These are phyloP conservation scores for Acronicta aceris DNA, from an alignment of 2,888 invertebrate genomes.

Conservation along the genomic window DNA sequence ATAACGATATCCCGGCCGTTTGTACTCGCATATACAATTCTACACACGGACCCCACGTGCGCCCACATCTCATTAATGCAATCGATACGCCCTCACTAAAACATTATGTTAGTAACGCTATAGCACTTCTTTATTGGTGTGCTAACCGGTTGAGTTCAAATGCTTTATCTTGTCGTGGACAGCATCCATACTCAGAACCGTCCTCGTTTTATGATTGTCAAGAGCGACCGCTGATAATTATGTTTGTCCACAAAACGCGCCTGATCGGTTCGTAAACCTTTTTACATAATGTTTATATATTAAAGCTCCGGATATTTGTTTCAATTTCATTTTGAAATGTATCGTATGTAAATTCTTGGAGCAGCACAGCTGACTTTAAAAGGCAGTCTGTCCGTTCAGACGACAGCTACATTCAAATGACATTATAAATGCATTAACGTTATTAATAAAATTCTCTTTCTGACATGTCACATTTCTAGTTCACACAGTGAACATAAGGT, in stretches of 20 bases:
- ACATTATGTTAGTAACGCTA: slow-evolving; percentile 80
- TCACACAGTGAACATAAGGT: slow-evolving; percentile 10
- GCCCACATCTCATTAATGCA: slow-evolving; percentile 88
- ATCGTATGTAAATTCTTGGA: slow-evolving; percentile 30
- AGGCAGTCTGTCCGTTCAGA: slow-evolving; percentile 31
- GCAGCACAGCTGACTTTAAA: slow-evolving; percentile 37
- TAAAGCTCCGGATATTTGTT: slow-evolving; percentile 20
- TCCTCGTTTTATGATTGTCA: slow-evolving; percentile 55
- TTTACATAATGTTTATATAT: slow-evolving; percentile 24
- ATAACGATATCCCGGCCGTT: slow-evolving; percentile 76
- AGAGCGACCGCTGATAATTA: slow-evolving; percentile 50
- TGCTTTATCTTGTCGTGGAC: slow-evolving; percentile 60
- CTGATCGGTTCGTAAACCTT: slow-evolving; percentile 28
- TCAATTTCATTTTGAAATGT: slow-evolving; percentile 34
- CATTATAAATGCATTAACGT: slow-evolving; percentile 78
- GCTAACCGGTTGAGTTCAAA: slow-evolving; percentile 66
- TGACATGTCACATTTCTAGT: slow-evolving; percentile 7
- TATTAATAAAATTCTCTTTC: slow-evolving; percentile 30
- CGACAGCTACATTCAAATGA: slow-evolving; percentile 62
- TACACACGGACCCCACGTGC: slow-evolving; percentile 84
- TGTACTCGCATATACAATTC: slow-evolving; percentile 75
- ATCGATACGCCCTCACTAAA: slow-evolving; percentile 84
- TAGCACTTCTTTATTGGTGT: slow-evolving; percentile 76
- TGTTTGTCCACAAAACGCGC: slow-evolving; percentile 48
- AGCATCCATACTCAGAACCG: slow-evolving; percentile 58